A percentile compares a stretch with the other conserved stretches of the same genome.
Evolutionary conservation across 2,113 vertebrate species (phyloP).

Genomic region (Plestiodon gilberti): DNA sequence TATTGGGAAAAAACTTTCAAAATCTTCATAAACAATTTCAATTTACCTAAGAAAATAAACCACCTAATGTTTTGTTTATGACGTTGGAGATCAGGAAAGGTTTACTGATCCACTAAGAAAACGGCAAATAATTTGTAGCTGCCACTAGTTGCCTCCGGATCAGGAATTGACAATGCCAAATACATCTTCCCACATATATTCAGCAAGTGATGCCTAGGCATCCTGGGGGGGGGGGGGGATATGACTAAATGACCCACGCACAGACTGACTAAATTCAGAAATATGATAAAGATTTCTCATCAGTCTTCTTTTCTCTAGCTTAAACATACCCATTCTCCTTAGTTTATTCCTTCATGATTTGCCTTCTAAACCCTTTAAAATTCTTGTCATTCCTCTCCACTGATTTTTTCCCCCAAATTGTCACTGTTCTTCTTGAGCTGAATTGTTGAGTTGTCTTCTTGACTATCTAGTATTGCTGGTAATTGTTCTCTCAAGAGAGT

Average conservation of each 20-base stretch:
- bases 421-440: neutral
- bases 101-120: neutral
- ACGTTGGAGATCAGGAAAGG: neutral
- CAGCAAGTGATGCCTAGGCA: neutral
- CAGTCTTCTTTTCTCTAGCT: neutral
- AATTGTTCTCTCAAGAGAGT: conserved; percentile 25
- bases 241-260: too few species aligned
- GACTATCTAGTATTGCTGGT: neutral
- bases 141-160: neutral
- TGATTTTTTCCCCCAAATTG: neutral
- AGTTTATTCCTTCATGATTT: neutral
- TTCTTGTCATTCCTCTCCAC: neutral
- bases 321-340: neutral
- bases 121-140: neutral
- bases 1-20: too few species aligned
- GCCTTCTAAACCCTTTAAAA: neutral
- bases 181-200: neutral
- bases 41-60: too few species aligned
- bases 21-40: too few species aligned
- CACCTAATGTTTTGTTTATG: neutral
- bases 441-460: neutral
- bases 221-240: neutral
- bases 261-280: neutral
- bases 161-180: neutral
- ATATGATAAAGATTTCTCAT: neutral